Evolutionary conservation across 2,113 vertebrate species (phyloP).

Genomic region (Heterochromis multidens): DNA sequence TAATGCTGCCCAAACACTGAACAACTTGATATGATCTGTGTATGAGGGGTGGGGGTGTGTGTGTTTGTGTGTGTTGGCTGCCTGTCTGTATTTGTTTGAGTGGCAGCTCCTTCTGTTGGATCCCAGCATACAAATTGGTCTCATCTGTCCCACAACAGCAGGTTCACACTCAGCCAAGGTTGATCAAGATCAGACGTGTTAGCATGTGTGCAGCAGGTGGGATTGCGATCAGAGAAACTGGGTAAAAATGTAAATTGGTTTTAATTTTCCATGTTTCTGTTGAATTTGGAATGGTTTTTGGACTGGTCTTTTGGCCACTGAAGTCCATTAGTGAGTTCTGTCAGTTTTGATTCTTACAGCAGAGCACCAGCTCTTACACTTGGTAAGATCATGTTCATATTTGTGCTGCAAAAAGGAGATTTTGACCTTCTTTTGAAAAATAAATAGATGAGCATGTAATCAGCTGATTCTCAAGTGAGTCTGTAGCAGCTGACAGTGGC

Average conservation of each 20-base stretch:
- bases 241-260: not conserved
- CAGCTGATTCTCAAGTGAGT: too few relatives aligned
- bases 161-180: not conserved
- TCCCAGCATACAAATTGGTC: slow-evolving; percentile 31
- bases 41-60: too few relatives aligned
- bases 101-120: slow-evolving; percentile 36
- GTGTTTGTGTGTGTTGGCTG: not conserved
- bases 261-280: rapidly evolving
- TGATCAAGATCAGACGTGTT: not conserved
- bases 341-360: not conserved
- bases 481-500: too few relatives aligned
- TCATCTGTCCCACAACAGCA: slow-evolving; percentile 21
- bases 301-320: not conserved
- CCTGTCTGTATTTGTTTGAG: slow-evolving; percentile 2
- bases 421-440: not conserved
- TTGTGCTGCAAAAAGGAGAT: not conserved
- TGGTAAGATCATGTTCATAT: not conserved
- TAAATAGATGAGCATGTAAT: too few relatives aligned
- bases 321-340: not conserved
- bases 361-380: not conserved
- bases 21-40: not conserved
- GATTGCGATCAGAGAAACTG: not conserved
- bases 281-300: not conserved
- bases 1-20: not conserved
- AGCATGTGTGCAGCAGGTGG: not conserved